Base-by-base conservation (phyloP, 2,797 vertebrate species). In the Coregonus suidteri region DNA sequence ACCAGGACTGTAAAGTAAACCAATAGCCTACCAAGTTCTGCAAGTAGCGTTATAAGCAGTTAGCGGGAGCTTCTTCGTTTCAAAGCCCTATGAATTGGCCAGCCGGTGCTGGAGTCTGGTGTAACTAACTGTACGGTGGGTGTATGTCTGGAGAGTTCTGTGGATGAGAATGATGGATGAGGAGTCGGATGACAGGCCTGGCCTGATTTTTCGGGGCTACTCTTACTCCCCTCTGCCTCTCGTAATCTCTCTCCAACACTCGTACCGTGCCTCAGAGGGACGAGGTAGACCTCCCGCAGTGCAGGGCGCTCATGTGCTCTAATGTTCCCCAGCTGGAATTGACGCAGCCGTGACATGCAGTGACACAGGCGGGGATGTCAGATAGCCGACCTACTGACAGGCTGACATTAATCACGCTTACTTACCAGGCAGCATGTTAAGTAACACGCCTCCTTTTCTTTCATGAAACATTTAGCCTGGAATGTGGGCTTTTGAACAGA, bases 281-380 rank as follows among this genome's bases (percentile, higher is more conserved):
- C 86, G 81, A 78, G 0, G 6, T 83, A 83, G 41, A 53, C 72
- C 37, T 35, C 13, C 47, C n/a, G 53, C 11, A 34, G 66, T 31
- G 35, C 37, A 56, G 75, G 64, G 67, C 66, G 85, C 87, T 83
- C 79, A 82, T 83, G 87, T 90, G 83, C 85, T 89, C 87, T 90
- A 90, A 89, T 90, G 88, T 81, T 86, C 81, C 86, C 80, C 85
- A 88, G 90, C 91, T 89, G 89, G 91, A 83, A 89, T 83, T 91
- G 92, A 92, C 85, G 84, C 92, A 81, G 85, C 82, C 13, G 74
- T 84, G 85, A 88, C 80, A 87, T 81, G 86, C 76, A 1, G 81
- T 93, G 93, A 93, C 88, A 91, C 91, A 93, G 88, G 82, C 76
- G 0, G 76, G 79, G 92, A n/a, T 93, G 90, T 94, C 87, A 71